Base-by-base conservation (phyloP, 53 echinoderm and acorn worm species). In the Astropecten irregularis region DNA sequence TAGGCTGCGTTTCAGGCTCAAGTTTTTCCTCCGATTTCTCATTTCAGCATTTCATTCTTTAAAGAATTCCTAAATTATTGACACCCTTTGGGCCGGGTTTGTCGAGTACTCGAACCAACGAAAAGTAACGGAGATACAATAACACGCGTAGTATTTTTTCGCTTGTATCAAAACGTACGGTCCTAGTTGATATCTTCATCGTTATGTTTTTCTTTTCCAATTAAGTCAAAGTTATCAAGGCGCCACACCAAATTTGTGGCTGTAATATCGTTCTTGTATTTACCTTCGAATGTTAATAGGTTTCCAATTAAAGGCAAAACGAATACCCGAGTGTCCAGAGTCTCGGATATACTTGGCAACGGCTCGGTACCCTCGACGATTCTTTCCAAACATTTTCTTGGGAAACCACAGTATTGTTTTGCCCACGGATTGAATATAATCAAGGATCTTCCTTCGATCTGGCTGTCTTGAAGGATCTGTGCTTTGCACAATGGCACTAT, bases 341-440 rank as follows among this genome's bases (percentile, higher is more conserved):
- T 22, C 15, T 29, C 46, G 11, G 21, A 69, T 27, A 3, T 28
- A 3, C 3, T 69, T 11, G 47, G 47, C 47, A 46, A 69, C 14
- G 30, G 30, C 3, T 26, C 69, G 69, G 42, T 69, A 69, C 0
- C 1, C 18, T 18, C 3, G 40, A 25, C 26, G 23, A 7, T 27
- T 5, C 19, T 9, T 3, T 38, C 44, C 37, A 1, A 57, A 30
- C 63, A 92, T 86, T 22, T 83, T 71, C 62, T 95, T 95, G 1
- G 89, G 81, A 69, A 83, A 95, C 95, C 95, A 95, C 40, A 95
- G 33, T 15, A 89, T 66, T 10, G 95, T 91, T 38, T 95, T 87
- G 28, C 89, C n/a, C n/a, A n/a, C n/a, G n/a, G n/a, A n/a, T n/a
- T n/a, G n/a, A n/a, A n/a, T n/a, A n/a, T n/a, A n/a, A 89, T 50